Evolutionary conservation across 2,113 vertebrate genomes (phyloP), one percentile per base, ranked within the genome.

Genomic region (Loxodonta africana): DNA sequence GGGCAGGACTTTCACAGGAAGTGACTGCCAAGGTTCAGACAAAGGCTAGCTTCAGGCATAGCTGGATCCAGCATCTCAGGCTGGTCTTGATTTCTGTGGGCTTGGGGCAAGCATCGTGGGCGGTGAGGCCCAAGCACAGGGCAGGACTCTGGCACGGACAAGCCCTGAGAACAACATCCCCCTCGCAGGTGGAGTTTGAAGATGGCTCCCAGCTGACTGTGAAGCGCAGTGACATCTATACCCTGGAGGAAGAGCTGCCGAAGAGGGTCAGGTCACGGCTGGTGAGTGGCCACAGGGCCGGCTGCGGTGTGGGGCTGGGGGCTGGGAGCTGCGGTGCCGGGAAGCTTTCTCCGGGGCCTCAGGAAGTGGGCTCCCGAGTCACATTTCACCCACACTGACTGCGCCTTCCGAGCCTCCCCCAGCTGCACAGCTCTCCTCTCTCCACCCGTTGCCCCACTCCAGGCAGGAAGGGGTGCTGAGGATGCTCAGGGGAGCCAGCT

Each of bases 191-290:
- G 8, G 99, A 99, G 98, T 99, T 99, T 98, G 99, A 99, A 74
- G 99, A 99, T 5, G 99, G 99, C 80, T 99, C 99, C 62, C 99
- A 99, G 98, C 98, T 99, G 23, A 99, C 99, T 62, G 99, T 99
- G 8, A 99, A 99, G 81, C 99, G 99, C 1, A 98, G 99, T 0
- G 99, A 99, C 96, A 98, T 99, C 97, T 99, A 99, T 92, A 99
- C 99, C 48, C 98, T 99, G 97, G 99, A 99, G 6, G 99, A 99
- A 76, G 99, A 99, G 23, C 99, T 99, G 51, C 99, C 99, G 77
- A 99, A 99, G 98, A 99, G 99, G 97, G 99, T 99, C 65, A 98
- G 99, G 93, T 99, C 99, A 46, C 98, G 99, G 91, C 98, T 99
- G 99, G 99, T 99, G 95, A 96, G 99, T 99, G 94, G n/a, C 71